Evolutionary conservation across 2,888 invertebrate genomes (phyloP).

Genomic region (Platycnemis pennipes): DNA sequence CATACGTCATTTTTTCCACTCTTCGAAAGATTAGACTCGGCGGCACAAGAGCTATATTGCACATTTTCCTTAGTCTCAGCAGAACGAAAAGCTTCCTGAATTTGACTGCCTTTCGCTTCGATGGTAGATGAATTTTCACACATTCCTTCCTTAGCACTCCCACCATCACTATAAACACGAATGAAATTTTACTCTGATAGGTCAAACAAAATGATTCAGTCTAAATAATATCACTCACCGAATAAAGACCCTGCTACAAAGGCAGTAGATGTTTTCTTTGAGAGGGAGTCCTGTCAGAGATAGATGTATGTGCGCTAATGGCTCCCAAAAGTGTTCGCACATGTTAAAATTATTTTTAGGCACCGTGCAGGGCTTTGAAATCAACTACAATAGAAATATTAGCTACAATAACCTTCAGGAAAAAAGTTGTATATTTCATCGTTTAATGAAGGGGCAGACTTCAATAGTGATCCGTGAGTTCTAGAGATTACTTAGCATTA

Average conservation of each 20-base stretch:
- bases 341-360: conserved; percentile 75
- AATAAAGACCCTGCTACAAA: conserved; percentile 86
- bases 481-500: no score
- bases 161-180: conserved; percentile 41
- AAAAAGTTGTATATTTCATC: no score
- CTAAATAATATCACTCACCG: conserved; percentile 80
- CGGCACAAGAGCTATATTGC: conserved; percentile 48
- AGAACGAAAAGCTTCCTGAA: conserved; percentile 55
- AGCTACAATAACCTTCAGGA: no score
- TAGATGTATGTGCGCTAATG: conserved; percentile 84
- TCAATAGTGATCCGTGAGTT: no score
- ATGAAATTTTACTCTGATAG: background rate
- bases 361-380: conserved; percentile 18
- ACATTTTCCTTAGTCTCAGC: conserved; percentile 43
- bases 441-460: no score
- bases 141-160: conserved; percentile 61
- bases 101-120: conserved; percentile 54
- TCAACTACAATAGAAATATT: background rate
- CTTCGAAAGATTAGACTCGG: conserved; percentile 56
- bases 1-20: conserved; percentile 52
- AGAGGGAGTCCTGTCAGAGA: conserved; percentile 79
- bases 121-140: conserved; percentile 63
- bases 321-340: conserved; percentile 84
- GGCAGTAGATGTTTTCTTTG: conserved; percentile 83
- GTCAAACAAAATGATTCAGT: background rate